phyloP scores from a whole-genome alignment of 2,797 vertebrate genomes.

The Vipera ursinii region DNA sequence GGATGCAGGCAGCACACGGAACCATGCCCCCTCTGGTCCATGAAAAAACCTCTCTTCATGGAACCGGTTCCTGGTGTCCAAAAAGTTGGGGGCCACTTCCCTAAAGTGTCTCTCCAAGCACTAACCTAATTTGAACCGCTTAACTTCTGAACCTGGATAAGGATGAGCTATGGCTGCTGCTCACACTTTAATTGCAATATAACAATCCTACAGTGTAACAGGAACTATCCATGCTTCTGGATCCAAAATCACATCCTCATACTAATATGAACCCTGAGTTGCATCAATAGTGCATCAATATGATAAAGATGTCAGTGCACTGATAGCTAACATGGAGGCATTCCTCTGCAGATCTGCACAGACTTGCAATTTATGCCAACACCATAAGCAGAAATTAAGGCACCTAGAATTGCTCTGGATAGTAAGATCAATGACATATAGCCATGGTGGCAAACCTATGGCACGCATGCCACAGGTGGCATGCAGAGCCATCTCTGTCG shows the following conservation, averaged over 20 bases:
- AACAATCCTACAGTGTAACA: background rate
- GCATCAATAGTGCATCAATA: background rate
- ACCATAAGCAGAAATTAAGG: background rate
- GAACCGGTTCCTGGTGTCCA: background rate
- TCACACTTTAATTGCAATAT: background rate
- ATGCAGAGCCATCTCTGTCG: too few species aligned
- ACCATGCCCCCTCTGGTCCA: background rate
- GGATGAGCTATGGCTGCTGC: background rate
- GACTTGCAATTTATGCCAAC: background rate
- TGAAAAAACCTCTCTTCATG: background rate
- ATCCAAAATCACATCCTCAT: background rate
- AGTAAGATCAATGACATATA: background rate
- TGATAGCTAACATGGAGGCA: background rate
- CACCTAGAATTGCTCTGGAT: background rate
- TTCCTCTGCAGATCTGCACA: background rate
- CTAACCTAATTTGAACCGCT: background rate
- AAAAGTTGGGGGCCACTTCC: background rate
- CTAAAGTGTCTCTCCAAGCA: background rate
- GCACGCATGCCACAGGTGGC: too few species aligned
- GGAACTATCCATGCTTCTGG: background rate
- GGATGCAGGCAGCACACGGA: background rate
- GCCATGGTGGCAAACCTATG: too few species aligned
- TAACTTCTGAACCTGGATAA: background rate
- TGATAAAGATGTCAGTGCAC: background rate
- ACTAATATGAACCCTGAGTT: background rate